Evolutionary conservation across 2,113 vertebrate genomes (phyloP).

Genomic region (Larimichthys polyactis): DNA sequence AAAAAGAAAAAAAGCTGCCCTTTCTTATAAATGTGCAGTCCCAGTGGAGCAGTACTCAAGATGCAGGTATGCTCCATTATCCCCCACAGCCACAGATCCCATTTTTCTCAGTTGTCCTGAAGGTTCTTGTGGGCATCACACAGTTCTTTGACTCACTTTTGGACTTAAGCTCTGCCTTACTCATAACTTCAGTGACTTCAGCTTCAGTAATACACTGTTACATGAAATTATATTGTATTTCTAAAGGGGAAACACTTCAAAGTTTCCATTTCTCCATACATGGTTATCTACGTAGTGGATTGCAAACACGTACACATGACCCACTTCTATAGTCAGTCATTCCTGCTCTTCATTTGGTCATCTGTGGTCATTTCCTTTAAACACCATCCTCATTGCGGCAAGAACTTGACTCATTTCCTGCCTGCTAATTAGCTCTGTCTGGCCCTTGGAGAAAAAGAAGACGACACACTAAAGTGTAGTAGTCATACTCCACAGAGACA

Average conservation of each 20-base stretch:
- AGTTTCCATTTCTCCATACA: conserved; percentile 36
- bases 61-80: conserved; percentile 25
- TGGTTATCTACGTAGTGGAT: conserved; percentile 17
- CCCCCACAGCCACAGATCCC: not conserved
- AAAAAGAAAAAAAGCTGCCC: conserved; percentile 1
- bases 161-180: not conserved
- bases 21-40: conserved; percentile 14
- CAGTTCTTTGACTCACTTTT: conserved; percentile 41
- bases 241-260: not conserved
- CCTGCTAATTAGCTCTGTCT: conserved; percentile 66
- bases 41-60: conserved; percentile 12
- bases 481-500: conserved; percentile 8
- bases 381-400: conserved; percentile 60
- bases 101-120: conserved; percentile 6
- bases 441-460: conserved; percentile 39
- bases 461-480: conserved; percentile 19
- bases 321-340: conserved; percentile 42
- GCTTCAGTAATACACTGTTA: not conserved
- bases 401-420: conserved; percentile 75
- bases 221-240: conserved; percentile 15
- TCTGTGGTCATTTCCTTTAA: conserved; percentile 71
- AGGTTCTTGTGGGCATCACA: conserved; percentile 35
- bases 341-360: conserved; percentile 57
- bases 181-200: conserved; percentile 22
- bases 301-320: conserved; percentile 31